phyloP scores from a whole-genome alignment of 2,113 vertebrate genomes.

The Marcusenius ussheri region DNA sequence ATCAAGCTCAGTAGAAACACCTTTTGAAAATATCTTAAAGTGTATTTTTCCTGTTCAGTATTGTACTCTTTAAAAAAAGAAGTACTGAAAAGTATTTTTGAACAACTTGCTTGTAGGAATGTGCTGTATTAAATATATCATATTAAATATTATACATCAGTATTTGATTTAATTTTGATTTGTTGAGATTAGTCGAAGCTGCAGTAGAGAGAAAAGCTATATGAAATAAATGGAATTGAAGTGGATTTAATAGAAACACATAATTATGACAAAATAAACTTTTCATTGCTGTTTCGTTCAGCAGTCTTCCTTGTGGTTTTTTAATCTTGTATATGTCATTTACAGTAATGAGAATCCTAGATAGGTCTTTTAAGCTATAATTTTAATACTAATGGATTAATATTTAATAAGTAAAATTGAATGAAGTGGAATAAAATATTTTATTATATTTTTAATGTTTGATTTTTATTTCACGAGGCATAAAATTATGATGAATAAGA shows the following conservation, averaged over 20 bases:
- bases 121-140: neutral
- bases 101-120: neutral
- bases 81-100: neutral
- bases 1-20: neutral
- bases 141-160: neutral
- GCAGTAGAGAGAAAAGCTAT: neutral
- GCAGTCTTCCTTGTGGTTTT: neutral
- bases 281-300: neutral
- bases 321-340: neutral
- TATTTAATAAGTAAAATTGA: neutral
- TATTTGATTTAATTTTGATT: neutral
- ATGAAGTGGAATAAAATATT: neutral
- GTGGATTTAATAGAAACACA: neutral
- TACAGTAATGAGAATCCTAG: neutral
- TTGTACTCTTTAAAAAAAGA: neutral
- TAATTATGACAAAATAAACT: conserved; percentile 3
- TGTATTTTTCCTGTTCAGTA: neutral
- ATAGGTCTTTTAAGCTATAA: neutral
- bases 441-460: neutral
- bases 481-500: neutral
- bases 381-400: neutral
- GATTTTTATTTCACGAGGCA: neutral
- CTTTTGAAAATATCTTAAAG: neutral
- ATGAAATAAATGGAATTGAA: neutral
- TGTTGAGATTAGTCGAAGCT: neutral